These are phyloP conservation scores for Caranx ignobilis DNA, from an alignment of 2,113 vertebrate genomes.

Conservation along the genomic window DNA sequence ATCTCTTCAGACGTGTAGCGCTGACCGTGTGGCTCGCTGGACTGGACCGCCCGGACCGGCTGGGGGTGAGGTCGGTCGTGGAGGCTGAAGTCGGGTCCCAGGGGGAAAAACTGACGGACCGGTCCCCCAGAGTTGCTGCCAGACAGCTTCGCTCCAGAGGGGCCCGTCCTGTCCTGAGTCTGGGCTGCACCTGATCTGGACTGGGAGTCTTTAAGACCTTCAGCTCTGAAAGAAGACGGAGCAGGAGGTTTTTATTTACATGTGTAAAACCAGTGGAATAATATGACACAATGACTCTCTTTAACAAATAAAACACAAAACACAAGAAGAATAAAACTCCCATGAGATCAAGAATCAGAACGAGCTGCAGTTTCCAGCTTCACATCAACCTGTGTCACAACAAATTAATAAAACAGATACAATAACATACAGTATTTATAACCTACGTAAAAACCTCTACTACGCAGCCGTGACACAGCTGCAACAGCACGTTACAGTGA, in stretches of 20 bases:
- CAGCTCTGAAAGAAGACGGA: conserved; percentile 86
- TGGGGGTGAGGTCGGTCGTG: conserved; percentile 90
- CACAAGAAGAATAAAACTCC: neutral
- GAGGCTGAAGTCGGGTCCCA: conserved; percentile 92
- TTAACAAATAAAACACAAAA: neutral
- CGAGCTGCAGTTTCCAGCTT: neutral
- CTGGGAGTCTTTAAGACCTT: conserved; percentile 92
- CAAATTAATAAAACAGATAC: too few species aligned
- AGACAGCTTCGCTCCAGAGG: conserved; percentile 76
- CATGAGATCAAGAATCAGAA: neutral
- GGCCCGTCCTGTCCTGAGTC: conserved; percentile 84
- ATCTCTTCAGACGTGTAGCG: conserved; percentile 96
- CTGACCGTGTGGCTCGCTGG: conserved; percentile 91
- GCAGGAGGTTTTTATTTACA: too few species aligned
- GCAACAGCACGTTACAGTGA: neutral
- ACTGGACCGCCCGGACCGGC: conserved; percentile 87
- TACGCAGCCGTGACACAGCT: neutral
- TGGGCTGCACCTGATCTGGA: conserved; percentile 79
- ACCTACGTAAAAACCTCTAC: too few species aligned
- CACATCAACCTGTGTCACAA: too few species aligned
- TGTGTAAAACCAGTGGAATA: neutral
- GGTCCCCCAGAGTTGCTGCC: conserved; percentile 65
- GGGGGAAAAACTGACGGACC: conserved; percentile 88
- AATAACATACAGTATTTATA: too few species aligned
- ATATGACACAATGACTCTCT: too few species aligned